Base-by-base conservation (phyloP, 2,113 vertebrate species). In the Drymodes brunneopygia region DNA sequence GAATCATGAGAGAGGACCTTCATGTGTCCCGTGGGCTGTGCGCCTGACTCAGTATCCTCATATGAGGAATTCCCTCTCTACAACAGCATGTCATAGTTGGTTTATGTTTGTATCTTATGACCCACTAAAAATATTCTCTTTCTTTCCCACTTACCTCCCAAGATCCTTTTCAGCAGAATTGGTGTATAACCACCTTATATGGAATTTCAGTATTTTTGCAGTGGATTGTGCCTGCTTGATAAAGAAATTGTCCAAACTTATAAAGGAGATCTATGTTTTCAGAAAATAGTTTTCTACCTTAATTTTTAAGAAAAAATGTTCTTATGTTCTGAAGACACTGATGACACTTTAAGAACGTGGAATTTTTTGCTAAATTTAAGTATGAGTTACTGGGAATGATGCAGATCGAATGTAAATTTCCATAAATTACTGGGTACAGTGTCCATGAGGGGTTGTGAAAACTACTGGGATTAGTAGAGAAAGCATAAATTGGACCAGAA, bases 41-140 rank as follows among this genome's bases (percentile, higher is more conserved):
- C 0, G 44, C 80, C 85, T 92, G 79, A 83, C 90, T 95, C 50
- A 53, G 38, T n/a, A 44, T 85, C 85, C 42, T 90, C 38, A 14
- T 57, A 14, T 19, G 88, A 83, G 92, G 92, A 96, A 88, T 94
- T 93, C 92, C 88, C 86, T 95, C 42, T 94, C 84, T 77, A 72
- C 67, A 93, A 29, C 71, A 85, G 54, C 40, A 69, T 94, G 57
- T 80, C 66, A 60, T 82, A 88, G 85, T 57, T 91, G 42, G 42
- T 88, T 96, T 85, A 25, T 94, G 66, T 90, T 95, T 82, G 45
- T 72, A 50, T 80, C 79, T 90, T 92, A 90, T 66, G 90, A 94
- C 71, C 85, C 61, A 29, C 92, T 93, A 81, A 95, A 94, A 94
- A 93, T 93, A 77, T 3, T 62, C 23, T 35, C 36, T 38, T 69